Base-by-base conservation (phyloP, 1,140 invertebrate species). In the Latrodectus geometricus region DNA sequence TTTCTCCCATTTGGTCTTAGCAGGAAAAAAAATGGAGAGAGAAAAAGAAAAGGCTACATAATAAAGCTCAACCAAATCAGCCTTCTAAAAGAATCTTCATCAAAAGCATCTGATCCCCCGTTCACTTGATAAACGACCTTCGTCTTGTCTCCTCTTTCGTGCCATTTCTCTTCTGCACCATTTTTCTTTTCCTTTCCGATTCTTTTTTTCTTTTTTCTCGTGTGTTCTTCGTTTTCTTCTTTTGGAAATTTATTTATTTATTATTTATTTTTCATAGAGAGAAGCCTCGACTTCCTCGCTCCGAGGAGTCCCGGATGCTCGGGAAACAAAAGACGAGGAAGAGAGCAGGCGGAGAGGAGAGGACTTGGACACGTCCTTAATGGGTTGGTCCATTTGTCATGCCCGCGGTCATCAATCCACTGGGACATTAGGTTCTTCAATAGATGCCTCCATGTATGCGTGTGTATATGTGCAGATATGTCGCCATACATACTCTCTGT, bases 321-420 rank as follows among this genome's bases (percentile, higher is more conserved):
- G 20, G 69, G 79, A 82, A 82, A 82, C 79, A 82, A 82, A 82
- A 61, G 69, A 61, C n/a, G 52, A 23, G 69, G 35, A 73, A 14
- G 73, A 48, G 50, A 50, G n/a, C 17, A 48, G 73, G 48, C 1
- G 35, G 35, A 35, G 35, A 20, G 66, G 21, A 11, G 49, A 68
- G 23, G 48, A 52, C 72, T 83, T 54, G 81, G 81, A 83, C 81
- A 83, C 72, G 81, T 83, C 72, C 81, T 83, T 83, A 83, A 83
- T 83, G 81, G 81, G 81, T 68, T 68, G 81, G 50, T 83, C 81
- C 81, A 83, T 83, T 83, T 83, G 81, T 83, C 81, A 83, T 56
- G 81, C 54, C 61, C 17, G 20, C 72, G 81, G 81, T 83, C 81
- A 83, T 83, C 81, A 83, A 83, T 83, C 72, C 81, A 75, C 23